phyloP scores from a whole-genome alignment of 2,113 vertebrate species.

The Arvicanthis niloticus region DNA sequence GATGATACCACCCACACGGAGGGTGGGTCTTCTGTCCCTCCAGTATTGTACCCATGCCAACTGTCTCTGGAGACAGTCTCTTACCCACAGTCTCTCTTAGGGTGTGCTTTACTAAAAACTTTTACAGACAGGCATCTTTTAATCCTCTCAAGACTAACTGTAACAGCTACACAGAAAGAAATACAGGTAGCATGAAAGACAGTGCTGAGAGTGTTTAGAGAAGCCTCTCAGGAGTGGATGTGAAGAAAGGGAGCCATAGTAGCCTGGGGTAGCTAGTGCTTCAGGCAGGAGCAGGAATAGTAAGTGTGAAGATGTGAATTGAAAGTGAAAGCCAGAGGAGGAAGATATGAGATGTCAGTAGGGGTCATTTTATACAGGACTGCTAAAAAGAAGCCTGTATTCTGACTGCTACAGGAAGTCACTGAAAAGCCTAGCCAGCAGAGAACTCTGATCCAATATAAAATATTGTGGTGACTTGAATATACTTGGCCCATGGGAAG shows the following conservation, averaged over 20 bases:
- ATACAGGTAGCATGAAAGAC: neutral
- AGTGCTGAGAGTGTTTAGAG: neutral
- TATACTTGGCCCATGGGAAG: too few relatives aligned
- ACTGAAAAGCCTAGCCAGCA: neutral
- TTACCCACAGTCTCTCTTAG: too few relatives aligned
- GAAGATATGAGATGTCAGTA: neutral
- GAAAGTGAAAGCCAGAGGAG: neutral
- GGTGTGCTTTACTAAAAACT: neutral
- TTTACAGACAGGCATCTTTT: neutral
- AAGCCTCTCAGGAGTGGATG: neutral
- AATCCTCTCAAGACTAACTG: neutral
- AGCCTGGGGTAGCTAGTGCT: neutral
- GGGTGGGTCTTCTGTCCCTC: neutral
- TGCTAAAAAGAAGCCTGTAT: neutral
- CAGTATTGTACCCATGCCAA: neutral
- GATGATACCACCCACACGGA: neutral
- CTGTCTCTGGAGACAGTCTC: neutral
- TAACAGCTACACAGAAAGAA: neutral
- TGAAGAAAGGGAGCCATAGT: neutral
- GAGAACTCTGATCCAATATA: neutral
- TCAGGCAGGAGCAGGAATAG: neutral
- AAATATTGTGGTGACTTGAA: neutral
- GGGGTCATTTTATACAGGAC: neutral
- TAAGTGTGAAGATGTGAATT: neutral
- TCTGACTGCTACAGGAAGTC: neutral